These are phyloP conservation scores for Phaethon lepturus DNA, from an alignment of 2,113 vertebrate species.

Conservation along the genomic window DNA sequence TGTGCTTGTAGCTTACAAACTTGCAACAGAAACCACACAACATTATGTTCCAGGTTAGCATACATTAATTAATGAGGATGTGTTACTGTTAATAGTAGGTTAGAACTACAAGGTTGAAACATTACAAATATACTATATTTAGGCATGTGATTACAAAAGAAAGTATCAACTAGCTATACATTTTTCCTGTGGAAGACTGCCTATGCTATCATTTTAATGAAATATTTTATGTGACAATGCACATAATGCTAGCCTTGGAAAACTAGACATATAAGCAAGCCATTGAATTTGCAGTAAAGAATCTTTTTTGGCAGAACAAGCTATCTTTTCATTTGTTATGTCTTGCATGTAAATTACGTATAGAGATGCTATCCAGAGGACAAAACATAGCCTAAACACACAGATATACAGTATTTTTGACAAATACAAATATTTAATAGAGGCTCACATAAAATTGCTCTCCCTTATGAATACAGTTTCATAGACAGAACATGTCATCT, in stretches of 20 bases:
- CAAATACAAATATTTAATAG: neutral
- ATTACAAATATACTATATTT: neutral
- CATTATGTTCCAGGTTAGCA: neutral
- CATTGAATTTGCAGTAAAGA: neutral
- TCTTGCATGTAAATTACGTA: conserved; percentile 26
- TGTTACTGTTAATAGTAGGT: neutral
- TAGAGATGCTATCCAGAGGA: conserved; percentile 32
- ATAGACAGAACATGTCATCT: neutral
- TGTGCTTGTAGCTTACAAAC: neutral
- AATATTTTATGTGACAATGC: neutral
- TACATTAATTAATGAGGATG: neutral
- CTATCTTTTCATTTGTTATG: conserved; percentile 16
- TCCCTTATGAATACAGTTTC: neutral
- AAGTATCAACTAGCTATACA: neutral
- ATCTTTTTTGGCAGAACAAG: conserved; percentile 15
- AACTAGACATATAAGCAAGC: neutral
- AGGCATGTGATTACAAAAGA: neutral
- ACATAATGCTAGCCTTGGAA: conserved; percentile 10
- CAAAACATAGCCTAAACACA: neutral
- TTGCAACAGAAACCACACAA: neutral
- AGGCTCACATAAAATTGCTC: neutral
- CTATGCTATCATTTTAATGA: conserved; percentile 10
- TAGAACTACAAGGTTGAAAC: neutral
- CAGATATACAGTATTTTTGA: neutral
- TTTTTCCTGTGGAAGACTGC: neutral